These are phyloP conservation scores for Bungarus multicinctus DNA, from an alignment of 2,113 vertebrate species.

Conservation along the genomic window DNA sequence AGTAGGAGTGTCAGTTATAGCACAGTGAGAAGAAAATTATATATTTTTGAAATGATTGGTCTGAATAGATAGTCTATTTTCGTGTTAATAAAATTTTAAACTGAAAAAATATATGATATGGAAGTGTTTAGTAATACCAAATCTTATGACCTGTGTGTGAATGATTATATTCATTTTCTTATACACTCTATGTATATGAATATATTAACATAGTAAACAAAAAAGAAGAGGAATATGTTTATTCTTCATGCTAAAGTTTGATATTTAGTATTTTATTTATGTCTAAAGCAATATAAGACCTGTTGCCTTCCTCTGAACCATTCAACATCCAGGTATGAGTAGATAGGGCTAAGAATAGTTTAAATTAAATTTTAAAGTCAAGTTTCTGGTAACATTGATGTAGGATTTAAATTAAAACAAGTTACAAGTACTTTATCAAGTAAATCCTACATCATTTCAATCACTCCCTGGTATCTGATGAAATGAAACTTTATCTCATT, in stretches of 20 bases:
- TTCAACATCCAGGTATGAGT: background rate
- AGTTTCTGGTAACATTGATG: background rate
- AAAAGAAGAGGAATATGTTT: slow-evolving; percentile 40
- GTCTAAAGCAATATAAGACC: background rate
- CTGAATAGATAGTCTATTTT: background rate
- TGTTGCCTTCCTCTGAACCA: background rate
- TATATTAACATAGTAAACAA: slow-evolving; percentile 53
- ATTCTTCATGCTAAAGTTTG: slow-evolving; percentile 44
- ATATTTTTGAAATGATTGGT: background rate
- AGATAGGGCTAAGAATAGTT: background rate
- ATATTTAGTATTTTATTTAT: background rate
- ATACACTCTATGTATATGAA: slow-evolving; percentile 33
- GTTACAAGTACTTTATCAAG: background rate
- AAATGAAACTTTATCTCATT: background rate
- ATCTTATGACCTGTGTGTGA: background rate
- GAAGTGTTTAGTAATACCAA: background rate
- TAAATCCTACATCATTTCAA: background rate
- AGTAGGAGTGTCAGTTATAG: rapidly evolving
- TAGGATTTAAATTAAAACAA: background rate
- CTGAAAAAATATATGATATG: background rate
- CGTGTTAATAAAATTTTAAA: background rate
- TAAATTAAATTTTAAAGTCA: background rate
- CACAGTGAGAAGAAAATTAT: background rate
- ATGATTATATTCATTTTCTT: slow-evolving; percentile 40
- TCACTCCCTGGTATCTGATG: background rate